These are phyloP conservation scores for Elmis aenea DNA, from an alignment of 2,888 invertebrate species.

Conservation along the genomic window DNA sequence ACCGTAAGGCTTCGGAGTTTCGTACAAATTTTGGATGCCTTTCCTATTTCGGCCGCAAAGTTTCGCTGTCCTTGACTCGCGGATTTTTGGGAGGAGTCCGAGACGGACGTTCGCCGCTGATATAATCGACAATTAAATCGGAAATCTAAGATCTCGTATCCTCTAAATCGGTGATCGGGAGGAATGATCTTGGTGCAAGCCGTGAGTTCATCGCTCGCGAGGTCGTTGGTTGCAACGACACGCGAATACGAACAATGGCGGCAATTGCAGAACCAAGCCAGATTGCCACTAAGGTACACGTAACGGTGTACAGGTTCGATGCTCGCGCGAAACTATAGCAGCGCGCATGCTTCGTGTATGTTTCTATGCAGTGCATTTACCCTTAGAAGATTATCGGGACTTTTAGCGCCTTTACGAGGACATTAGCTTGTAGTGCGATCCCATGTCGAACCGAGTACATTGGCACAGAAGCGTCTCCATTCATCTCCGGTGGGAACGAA, in stretches of 20 bases:
- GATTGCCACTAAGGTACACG: slow-evolving; percentile 33
- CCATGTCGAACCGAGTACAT: no score
- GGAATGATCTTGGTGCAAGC: slow-evolving; percentile 21
- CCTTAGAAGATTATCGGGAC: slow-evolving; percentile 56
- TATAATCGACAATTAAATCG: slow-evolving; percentile 1
- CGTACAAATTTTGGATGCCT: no score
- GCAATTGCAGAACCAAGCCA: slow-evolving; percentile 28
- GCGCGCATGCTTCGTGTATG: slow-evolving; percentile 27
- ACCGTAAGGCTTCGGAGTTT: no score
- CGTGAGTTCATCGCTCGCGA: slow-evolving; percentile 27
- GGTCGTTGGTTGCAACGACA: slow-evolving; percentile 27
- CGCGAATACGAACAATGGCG: slow-evolving; percentile 27
- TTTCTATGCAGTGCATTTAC: slow-evolving; percentile 49
- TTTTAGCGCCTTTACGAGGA: no score
- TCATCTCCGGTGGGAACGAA: no score
- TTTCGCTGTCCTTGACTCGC: no score
- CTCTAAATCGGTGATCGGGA: slow-evolving; percentile 13
- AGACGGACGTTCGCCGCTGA: no score
- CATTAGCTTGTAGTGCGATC: no score
- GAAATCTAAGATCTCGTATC: slow-evolving; percentile 2
- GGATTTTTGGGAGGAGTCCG: no score
- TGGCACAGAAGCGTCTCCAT: no score
- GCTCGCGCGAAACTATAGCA: slow-evolving; percentile 24
- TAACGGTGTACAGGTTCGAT: slow-evolving; percentile 35
- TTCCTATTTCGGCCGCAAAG: no score